Percentiles rank a stretch among this genome's conserved stretches.
phyloP scores from a whole-genome alignment of 2,113 vertebrate genomes.

The Esox niger region DNA sequence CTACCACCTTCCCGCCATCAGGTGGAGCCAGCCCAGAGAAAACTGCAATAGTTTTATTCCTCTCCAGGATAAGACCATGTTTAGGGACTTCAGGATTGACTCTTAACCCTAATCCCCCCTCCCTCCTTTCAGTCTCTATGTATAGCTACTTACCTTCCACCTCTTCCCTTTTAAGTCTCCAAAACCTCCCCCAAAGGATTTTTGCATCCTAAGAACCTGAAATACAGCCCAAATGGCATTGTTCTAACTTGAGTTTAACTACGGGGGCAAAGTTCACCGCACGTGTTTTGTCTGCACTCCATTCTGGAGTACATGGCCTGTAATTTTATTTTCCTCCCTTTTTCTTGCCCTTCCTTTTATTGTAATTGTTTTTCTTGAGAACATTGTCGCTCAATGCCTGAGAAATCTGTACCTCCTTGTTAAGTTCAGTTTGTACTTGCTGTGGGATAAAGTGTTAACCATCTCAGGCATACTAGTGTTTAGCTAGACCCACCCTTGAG shows the following conservation, averaged over 20 bases:
- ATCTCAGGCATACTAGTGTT: conserved; percentile 13
- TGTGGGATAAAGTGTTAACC: not conserved
- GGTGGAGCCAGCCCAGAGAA: conserved; percentile 36
- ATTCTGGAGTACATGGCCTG: not conserved
- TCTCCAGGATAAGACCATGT: conserved; percentile 60
- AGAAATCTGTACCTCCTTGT: not conserved
- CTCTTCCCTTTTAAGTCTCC: not conserved
- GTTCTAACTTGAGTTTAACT: too few species aligned
- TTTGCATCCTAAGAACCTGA: too few species aligned
- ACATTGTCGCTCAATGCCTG: not conserved
- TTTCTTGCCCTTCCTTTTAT: too few species aligned
- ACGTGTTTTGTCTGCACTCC: too few species aligned
- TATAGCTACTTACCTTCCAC: not conserved
- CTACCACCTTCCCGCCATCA: conserved; percentile 24
- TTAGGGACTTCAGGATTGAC: conserved; percentile 63
- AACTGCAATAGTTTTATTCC: conserved; percentile 59
- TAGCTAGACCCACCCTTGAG: not conserved
- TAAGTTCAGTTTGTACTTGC: not conserved
- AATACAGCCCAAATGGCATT: too few species aligned
- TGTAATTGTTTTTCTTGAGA: not conserved
- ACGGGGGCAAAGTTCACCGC: too few species aligned
- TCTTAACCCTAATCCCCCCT: conserved; percentile 5
- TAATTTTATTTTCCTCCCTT: not conserved
- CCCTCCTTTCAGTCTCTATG: not conserved
- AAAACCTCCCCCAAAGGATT: not conserved